A percentile compares a stretch with the other conserved stretches of the same genome.
These are phyloP conservation scores for Lethenteron reissneri DNA, from an alignment of 2,113 vertebrate species.

Conservation along the genomic window DNA sequence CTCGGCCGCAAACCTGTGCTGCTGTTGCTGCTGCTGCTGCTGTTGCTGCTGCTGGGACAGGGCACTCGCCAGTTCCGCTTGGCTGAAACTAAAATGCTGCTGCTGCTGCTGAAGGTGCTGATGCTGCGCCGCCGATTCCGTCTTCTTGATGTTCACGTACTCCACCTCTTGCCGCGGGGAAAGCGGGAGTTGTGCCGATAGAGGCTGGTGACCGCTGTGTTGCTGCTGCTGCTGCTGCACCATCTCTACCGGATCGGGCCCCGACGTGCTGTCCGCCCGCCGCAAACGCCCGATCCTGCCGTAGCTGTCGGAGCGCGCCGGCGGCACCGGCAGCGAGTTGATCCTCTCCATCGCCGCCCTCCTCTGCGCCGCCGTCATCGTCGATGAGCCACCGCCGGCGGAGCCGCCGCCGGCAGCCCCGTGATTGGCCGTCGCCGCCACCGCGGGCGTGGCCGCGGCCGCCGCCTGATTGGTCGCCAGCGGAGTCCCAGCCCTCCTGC, in stretches of 20 bases:
- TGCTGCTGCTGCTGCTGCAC: constrained; percentile 2
- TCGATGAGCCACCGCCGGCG: no score
- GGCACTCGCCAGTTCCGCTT: background rate
- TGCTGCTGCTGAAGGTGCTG: constrained; percentile 1
- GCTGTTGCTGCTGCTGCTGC: no score
- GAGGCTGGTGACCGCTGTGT: background rate
- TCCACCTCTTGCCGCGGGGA: background rate
- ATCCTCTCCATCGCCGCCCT: background rate
- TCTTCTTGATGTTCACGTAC: no score
- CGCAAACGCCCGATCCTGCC: background rate
- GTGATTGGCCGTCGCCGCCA: no score
- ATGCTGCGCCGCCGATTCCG: background rate
- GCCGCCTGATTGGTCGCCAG: no score
- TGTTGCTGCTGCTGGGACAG: background rate
- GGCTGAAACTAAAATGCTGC: background rate
- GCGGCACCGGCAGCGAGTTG: background rate
- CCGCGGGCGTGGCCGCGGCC: no score
- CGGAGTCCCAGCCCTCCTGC: no score
- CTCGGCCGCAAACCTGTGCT: no score
- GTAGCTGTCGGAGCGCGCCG: background rate
- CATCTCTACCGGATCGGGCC: background rate
- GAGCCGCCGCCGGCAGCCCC: no score
- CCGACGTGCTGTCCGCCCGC: background rate
- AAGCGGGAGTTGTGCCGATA: background rate
- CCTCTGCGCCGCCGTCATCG: no score